Percentiles rank a stretch among this genome's conserved stretches.
phyloP scores from a whole-genome alignment of 2,797 vertebrate species.

The Neosalanx taihuensis region DNA sequence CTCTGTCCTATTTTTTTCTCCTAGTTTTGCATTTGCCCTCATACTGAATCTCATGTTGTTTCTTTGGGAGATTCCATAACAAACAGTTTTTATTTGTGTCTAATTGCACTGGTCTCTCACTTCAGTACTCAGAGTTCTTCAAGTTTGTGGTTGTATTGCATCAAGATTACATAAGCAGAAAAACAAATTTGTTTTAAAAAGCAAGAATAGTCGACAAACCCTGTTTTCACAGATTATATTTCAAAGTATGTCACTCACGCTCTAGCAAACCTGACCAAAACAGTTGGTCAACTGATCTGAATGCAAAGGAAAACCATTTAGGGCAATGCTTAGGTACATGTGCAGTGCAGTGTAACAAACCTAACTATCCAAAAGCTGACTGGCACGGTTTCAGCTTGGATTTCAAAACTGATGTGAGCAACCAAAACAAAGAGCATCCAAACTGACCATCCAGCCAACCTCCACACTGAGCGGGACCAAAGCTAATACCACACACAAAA shows the following conservation, averaged over 20 bases:
- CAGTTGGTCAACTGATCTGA: neutral
- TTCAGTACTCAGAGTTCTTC: slow-evolving; percentile 16
- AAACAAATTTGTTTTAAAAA: too few relatives aligned
- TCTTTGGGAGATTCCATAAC: slow-evolving; percentile 32
- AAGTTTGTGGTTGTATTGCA: neutral
- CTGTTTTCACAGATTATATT: neutral
- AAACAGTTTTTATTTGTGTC: slow-evolving; percentile 31
- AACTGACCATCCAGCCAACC: slow-evolving; percentile 69
- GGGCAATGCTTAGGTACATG: neutral
- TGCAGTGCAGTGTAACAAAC: slow-evolving; percentile 6
- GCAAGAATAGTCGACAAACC: too few relatives aligned
- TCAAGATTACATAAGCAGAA: neutral
- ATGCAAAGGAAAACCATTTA: neutral
- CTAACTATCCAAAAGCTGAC: slow-evolving; percentile 14
- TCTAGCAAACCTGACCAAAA: neutral
- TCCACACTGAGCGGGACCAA: slow-evolving; percentile 65
- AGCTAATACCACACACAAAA: slow-evolving; percentile 75
- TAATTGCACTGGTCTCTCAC: slow-evolving; percentile 11
- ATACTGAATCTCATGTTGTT: slow-evolving; percentile 17
- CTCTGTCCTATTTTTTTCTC: slow-evolving; percentile 79
- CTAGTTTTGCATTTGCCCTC: slow-evolving; percentile 21
- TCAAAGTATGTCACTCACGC: neutral
- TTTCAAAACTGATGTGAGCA: slow-evolving; percentile 30
- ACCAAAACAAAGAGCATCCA: slow-evolving; percentile 59
- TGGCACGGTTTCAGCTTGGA: slow-evolving; percentile 33